Base-by-base conservation (phyloP, 2,797 vertebrate species). In the Hippopotamyrus pictus region DNA sequence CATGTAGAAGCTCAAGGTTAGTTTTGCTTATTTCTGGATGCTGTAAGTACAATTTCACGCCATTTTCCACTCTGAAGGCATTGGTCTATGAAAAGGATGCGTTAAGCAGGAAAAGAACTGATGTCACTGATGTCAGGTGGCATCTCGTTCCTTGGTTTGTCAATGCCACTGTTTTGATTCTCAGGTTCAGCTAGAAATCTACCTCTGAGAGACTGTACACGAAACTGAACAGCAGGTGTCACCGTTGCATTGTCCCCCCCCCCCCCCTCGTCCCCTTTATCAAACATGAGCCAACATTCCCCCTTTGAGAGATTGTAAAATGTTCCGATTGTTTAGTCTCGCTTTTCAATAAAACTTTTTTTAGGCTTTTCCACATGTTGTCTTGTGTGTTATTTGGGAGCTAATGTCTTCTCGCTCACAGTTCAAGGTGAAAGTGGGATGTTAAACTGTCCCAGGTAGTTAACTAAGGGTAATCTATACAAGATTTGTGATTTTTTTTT, bases 311-410 rank as follows among this genome's bases (percentile, higher is more conserved):
- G 96, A 96, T 94, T 96, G 96, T 97, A 95, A 93, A 95, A 94
- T 94, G 95, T 96, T 97, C 94, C 96, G 95, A 95, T 95, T 96
- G 95, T 96, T 94, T 95, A 95, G 96, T 97, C 96, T 96, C 95
- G 95, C 96, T 97, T 98, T 98, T 97, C 96, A 97, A 97, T 97
- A 97, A 98, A 95, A 97, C 95, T 91, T 95, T 99, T 98, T 99
- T 96, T 98, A 99, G 97, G 96, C 95, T 97, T 98, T 96, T 97
- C 91, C 90, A 50, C 91, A 76, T 4, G 33, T 14, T 83, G 57
- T 88, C 73, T 14, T 51, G 11, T 82, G 0, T 3, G 8, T 22
- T 25, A n/a, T 57, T 76, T 54, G 12, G n/a, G 51, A 46, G 53
- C 1, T 29, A 57, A 65, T 62, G 4, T 79, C 6, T 44, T 62